Evolutionary conservation across 35 echinoderm and acorn worm species (phyloP).

Genomic region (Ophioderma brevispina): DNA sequence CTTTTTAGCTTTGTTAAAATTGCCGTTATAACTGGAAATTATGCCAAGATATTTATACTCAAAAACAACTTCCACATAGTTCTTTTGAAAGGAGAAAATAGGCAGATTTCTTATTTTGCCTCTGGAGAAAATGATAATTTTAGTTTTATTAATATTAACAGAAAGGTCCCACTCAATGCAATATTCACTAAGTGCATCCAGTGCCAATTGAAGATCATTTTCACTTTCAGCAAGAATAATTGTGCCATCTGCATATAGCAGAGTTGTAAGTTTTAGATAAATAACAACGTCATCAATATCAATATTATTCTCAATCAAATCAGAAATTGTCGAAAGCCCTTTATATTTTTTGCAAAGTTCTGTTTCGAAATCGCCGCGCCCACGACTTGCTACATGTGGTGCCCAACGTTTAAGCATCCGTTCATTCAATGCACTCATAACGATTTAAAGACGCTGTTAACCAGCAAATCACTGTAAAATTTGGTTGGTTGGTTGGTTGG

Average conservation of each 20-base stretch:
- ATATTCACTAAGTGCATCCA: background rate
- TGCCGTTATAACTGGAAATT: conserved; percentile 10
- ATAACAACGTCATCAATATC: conserved; percentile 21
- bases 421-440: no score
- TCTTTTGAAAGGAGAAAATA: background rate
- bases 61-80: background rate
- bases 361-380: no score
- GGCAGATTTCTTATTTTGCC: conserved; percentile 23
- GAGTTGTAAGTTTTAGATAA: background rate
- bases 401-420: no score
- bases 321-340: no score
- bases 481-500: no score
- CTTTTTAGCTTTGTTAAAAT: no score
- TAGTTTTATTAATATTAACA: conserved; percentile 19
- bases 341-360: no score
- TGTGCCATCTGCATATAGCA: conserved; percentile 2
- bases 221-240: background rate
- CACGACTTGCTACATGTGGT: no score
- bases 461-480: no score
- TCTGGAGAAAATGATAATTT: conserved; percentile 25
- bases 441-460: no score
- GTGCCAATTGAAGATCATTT: background rate
- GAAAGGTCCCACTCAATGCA: background rate
- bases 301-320: no score
- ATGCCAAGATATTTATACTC: conserved; percentile 1